Evolutionary conservation across 1,140 invertebrate genomes (phyloP).

Genomic region (Scaptomyza graminum): DNA sequence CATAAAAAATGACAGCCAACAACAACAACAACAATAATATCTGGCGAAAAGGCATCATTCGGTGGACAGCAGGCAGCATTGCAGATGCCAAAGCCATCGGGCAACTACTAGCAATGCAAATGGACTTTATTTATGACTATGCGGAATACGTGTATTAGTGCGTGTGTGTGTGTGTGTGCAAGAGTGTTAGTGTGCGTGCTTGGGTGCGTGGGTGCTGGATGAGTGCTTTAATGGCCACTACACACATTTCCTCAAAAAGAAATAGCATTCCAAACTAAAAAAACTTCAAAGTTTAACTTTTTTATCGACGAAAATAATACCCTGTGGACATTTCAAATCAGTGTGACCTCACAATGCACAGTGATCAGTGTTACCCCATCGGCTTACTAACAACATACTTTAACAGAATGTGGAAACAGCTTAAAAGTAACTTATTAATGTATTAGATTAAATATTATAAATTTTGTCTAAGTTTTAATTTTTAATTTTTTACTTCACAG

Average conservation of each 20-base stretch:
- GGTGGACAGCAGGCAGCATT: conserved; percentile 24
- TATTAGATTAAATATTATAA: too few species aligned
- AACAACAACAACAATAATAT: conserved; percentile 25
- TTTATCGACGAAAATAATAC: not conserved
- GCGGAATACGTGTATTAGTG: conserved; percentile 19
- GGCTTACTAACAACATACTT: too few species aligned
- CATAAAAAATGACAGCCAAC: conserved; percentile 63
- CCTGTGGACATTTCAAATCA: too few species aligned
- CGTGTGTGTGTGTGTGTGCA: conserved; percentile 7
- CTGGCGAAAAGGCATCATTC: conserved; percentile 23
- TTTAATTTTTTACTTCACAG: too few species aligned
- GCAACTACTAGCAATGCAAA: conserved; percentile 60
- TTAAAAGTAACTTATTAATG: too few species aligned
- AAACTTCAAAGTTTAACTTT: too few species aligned
- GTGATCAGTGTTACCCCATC: too few species aligned
- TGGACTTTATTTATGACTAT: conserved; percentile 66
- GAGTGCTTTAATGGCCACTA: conserved; percentile 4
- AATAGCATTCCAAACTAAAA: not conserved
- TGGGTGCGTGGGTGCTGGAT: not conserved
- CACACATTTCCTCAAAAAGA: not conserved
- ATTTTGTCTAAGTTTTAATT: too few species aligned
- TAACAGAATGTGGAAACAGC: too few species aligned
- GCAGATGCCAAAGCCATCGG: conserved; percentile 47
- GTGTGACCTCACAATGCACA: too few species aligned
- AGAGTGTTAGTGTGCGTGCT: not conserved